Percentiles rank a stretch among this genome's conserved stretches.
phyloP scores from a whole-genome alignment of 2,113 vertebrate genomes.

The Penelope pileata region DNA sequence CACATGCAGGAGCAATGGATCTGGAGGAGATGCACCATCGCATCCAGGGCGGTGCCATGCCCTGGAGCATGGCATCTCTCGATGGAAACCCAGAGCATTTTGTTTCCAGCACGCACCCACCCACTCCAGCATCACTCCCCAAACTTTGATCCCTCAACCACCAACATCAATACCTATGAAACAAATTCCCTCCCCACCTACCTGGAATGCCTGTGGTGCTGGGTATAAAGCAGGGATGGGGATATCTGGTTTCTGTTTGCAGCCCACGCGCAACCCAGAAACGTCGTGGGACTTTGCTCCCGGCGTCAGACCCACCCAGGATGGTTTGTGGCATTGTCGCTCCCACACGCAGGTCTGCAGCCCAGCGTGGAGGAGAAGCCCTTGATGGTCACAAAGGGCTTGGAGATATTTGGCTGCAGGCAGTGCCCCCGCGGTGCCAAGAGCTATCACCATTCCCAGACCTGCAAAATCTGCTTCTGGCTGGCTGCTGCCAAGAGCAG shows the following conservation, averaged over 20 bases:
- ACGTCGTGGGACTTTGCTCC: neutral
- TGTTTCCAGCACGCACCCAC: neutral
- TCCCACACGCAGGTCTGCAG: neutral
- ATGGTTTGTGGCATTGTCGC: neutral
- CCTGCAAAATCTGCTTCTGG: neutral
- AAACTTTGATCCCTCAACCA: neutral
- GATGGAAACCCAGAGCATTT: neutral
- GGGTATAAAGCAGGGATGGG: neutral
- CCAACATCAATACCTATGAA: neutral
- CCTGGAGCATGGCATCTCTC: neutral
- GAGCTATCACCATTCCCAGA: neutral
- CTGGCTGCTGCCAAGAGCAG: neutral
- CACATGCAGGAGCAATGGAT: rapidly evolving
- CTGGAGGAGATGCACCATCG: neutral
- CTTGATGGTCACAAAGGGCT: neutral
- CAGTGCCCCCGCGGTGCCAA: neutral
- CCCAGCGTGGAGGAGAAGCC: neutral
- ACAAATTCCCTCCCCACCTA: neutral
- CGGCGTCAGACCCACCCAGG: neutral
- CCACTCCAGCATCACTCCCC: neutral
- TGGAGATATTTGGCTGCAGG: neutral
- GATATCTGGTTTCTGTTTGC: neutral
- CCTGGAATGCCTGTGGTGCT: neutral
- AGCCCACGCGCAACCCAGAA: neutral
- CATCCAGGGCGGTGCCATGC: neutral